These are phyloP conservation scores for Dreissena rostriformis DNA, from an alignment of 1,140 invertebrate genomes.

Conservation along the genomic window DNA sequence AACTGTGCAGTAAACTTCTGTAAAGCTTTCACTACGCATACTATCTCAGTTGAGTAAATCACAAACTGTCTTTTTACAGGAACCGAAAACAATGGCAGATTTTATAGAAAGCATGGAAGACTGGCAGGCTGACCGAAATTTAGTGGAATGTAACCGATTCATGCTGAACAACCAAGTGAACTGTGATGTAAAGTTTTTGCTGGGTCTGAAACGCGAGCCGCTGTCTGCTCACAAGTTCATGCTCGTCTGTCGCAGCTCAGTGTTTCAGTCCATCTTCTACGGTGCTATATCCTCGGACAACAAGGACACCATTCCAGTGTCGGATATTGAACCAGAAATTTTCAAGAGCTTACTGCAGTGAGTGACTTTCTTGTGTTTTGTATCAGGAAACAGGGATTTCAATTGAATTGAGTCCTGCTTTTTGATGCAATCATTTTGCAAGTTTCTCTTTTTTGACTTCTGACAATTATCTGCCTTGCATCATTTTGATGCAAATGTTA, in stretches of 20 bases:
- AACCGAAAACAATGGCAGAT: conserved; percentile 32
- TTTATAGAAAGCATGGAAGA: conserved; percentile 55
- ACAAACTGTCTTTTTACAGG: too few relatives aligned
- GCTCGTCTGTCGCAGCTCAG: conserved; percentile 67
- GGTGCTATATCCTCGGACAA: conserved; percentile 61
- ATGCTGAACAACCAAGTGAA: conserved; percentile 71
- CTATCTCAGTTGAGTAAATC: too few relatives aligned
- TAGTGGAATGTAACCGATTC: conserved; percentile 67
- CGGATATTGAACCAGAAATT: conserved; percentile 66
- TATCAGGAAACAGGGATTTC: too few relatives aligned
- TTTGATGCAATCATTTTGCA: too few relatives aligned
- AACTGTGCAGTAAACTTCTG: too few relatives aligned
- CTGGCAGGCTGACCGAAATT: conserved; percentile 63
- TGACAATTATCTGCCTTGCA: too few relatives aligned
- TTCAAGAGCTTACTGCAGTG: conserved; percentile 69
- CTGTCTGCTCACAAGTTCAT: conserved; percentile 67
- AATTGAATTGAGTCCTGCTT: too few relatives aligned
- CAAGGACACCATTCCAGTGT: conserved; percentile 63
- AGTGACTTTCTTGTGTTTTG: conserved; percentile 21
- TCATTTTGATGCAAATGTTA: too few relatives aligned
- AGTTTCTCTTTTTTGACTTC: too few relatives aligned
- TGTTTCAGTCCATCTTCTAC: conserved; percentile 69
- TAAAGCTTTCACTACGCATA: too few relatives aligned
- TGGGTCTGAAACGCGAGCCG: conserved; percentile 61
- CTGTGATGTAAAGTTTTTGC: conserved; percentile 70